Percentiles rank a stretch among this genome's conserved stretches.
These are phyloP conservation scores for Nemotelus pantherinus DNA, from an alignment of 2,888 invertebrate genomes.

Conservation along the genomic window DNA sequence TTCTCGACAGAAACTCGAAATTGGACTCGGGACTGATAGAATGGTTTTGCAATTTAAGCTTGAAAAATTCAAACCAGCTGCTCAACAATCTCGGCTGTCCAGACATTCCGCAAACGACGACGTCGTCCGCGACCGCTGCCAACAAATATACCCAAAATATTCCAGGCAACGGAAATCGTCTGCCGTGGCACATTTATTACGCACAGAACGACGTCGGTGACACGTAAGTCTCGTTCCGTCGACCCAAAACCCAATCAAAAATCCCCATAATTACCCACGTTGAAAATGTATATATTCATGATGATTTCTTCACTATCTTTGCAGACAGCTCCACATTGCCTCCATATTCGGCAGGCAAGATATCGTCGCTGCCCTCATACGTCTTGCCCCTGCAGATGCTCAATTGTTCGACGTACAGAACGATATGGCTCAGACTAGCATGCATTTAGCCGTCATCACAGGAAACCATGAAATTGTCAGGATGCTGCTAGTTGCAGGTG, in stretches of 20 bases:
- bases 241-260: conserved; percentile 18
- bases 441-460: conserved; percentile 88
- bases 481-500: conserved; percentile 83
- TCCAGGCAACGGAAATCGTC: conserved; percentile 55
- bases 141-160: conserved; percentile 23
- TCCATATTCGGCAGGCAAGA: conserved; percentile 80
- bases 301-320: conserved; percentile 50
- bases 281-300: conserved; percentile 1
- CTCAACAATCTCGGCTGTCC: conserved; percentile 52
- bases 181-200: conserved; percentile 74
- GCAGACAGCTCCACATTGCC: conserved; percentile 86
- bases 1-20: conserved; percentile 67
- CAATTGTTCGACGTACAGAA: conserved; percentile 82
- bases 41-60: conserved; percentile 70
- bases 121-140: conserved; percentile 48
- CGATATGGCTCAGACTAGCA: conserved; percentile 80
- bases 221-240: conserved; percentile 74
- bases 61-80: conserved; percentile 60
- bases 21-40: conserved; percentile 65
- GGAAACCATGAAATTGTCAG: conserved; percentile 78
- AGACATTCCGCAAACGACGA: conserved; percentile 43
- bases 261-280: conserved; percentile 26
- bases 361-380: conserved; percentile 78
- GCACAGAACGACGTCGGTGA: conserved; percentile 86
- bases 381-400: conserved; percentile 77